phyloP scores from a whole-genome alignment of 2,888 invertebrate genomes.

The Tenthredo amoena region DNA sequence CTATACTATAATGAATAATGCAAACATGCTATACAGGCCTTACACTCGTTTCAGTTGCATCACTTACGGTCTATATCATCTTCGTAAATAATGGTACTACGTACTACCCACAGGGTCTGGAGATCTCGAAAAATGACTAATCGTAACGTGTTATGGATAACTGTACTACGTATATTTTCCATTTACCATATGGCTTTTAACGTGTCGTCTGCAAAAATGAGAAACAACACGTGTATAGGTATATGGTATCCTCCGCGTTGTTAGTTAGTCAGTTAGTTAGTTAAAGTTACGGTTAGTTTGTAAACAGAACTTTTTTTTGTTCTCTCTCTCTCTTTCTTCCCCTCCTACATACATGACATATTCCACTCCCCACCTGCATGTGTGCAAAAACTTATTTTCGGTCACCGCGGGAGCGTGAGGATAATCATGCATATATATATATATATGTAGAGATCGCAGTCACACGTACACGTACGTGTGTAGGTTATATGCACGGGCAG shows the following conservation, averaged over 20 bases:
- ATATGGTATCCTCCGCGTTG: background rate
- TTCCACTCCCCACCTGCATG: background rate
- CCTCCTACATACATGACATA: background rate
- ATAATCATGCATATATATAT: background rate
- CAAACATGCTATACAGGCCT: background rate
- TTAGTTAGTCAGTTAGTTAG: background rate
- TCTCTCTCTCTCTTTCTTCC: background rate
- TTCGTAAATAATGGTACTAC: background rate
- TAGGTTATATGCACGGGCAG: too few relatives aligned
- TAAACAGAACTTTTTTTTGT: constrained; percentile 17
- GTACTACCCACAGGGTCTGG: background rate
- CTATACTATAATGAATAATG: background rate
- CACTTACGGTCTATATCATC: background rate
- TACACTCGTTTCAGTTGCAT: background rate
- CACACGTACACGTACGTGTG: background rate
- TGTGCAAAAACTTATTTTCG: background rate
- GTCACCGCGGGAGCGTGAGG: background rate
- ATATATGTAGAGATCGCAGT: background rate
- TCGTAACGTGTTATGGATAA: background rate
- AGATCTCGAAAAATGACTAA: background rate
- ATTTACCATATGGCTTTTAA: background rate
- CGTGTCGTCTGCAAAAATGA: background rate
- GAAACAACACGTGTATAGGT: background rate
- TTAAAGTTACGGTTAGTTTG: background rate
- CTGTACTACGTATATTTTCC: background rate